Evolutionary conservation across 1,140 invertebrate species (phyloP), one percentile per base, ranked within the genome.

Genomic region (Aphelinus atriplicis): DNA sequence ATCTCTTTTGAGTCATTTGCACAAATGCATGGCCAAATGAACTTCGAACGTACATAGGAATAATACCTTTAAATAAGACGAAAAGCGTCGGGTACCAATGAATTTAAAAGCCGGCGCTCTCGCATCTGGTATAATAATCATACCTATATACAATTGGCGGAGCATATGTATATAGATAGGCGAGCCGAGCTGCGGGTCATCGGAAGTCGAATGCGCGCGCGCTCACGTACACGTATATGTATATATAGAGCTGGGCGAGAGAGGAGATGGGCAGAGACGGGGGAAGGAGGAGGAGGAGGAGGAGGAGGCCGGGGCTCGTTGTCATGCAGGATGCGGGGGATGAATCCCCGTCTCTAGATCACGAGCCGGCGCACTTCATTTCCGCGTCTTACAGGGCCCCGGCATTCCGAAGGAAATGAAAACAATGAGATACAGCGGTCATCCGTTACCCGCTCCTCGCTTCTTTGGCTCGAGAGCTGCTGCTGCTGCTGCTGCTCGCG

Each of bases 381-480:
- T 82, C 81, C 81, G 82, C 81, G 81, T 86, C 84, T 85, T 85
- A 86, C 84, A 84, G 83, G 76, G 79, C 78, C 42, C 80, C 78
- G 83, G 79, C 80, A 75, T 71, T 80, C 66, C 83, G 82, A 84
- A 85, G 85, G 85, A 86, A 86, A 86, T 86, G 85, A 86, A 86
- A 86, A 86, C 84, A 86, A 86, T 86, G 84, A 85, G 85, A 86
- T 86, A 86, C 85, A 86, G 84, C 85, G 84, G 85, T 86, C 85
- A 86, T 86, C 84, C 83, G 84, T 86, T 86, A 85, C 78, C 7
- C 47, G 7, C 10, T 60, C n/a, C 43, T 70, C 7, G 47, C 55
- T 61, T 42, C n/a, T 48, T 60, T 46, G 51, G n/a, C n/a, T 26
- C 50, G n/a, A 50, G n/a, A 7, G 78, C 51, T 55, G 45, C 78